Conservation (phyloP, 2,797 vertebrate genomes). For the Mormyrus hasselquistii region DNA sequence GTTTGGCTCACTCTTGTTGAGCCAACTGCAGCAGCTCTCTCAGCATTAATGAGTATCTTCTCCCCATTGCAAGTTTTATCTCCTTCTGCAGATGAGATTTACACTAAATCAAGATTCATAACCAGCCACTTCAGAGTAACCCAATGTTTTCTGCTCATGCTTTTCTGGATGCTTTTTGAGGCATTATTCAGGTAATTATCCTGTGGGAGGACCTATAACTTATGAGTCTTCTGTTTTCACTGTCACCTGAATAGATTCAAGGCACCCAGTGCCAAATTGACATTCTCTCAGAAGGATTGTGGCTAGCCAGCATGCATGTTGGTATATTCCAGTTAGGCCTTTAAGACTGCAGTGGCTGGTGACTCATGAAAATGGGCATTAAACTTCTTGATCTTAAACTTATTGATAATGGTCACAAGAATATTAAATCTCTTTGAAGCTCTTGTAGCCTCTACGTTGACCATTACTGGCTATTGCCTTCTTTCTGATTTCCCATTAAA, state of each 20-base stretch:
- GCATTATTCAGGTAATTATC: not conserved
- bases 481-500: not conserved
- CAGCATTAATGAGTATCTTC: not conserved
- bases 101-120: not conserved
- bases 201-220: not conserved
- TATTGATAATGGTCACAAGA: not conserved
- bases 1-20: not conserved
- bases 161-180: not conserved
- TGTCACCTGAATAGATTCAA: not conserved
- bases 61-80: not conserved
- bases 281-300: not conserved
- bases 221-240: not conserved
- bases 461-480: not conserved
- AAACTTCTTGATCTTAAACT: not conserved
- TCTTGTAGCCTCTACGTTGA: not conserved
- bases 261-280: not conserved
- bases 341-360: not conserved
- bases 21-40: not conserved
- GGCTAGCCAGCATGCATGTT: not conserved
- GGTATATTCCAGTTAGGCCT: not conserved
- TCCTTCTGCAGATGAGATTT: not conserved
- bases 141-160: not conserved
- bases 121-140: not conserved
- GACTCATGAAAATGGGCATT: not conserved
- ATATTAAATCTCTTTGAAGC: not conserved